Percentiles rank a stretch among this genome's conserved stretches.
Evolutionary conservation across 1,140 invertebrate species (phyloP).

Genomic region (Drosophila saltans): DNA sequence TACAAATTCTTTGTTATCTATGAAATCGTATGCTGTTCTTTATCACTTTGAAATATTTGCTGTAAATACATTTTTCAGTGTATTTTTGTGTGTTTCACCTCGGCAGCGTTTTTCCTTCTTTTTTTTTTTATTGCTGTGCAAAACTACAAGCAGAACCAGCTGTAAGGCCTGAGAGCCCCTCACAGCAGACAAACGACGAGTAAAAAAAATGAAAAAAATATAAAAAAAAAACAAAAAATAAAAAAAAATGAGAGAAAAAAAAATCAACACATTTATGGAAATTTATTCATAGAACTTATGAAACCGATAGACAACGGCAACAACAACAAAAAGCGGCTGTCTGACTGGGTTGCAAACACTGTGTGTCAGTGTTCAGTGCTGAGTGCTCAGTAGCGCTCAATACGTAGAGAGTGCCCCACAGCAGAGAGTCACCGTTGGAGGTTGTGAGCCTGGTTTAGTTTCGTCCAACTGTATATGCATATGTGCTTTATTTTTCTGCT

Average conservation of each 20-base stretch:
- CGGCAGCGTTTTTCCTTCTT: constrained; percentile 18
- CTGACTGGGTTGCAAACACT: constrained; percentile 68
- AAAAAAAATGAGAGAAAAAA: constrained; percentile 45
- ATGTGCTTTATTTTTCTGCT: not conserved
- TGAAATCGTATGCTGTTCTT: too few species aligned
- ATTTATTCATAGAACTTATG: constrained; percentile 83
- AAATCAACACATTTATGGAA: constrained; percentile 82
- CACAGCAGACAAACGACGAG: constrained; percentile 64
- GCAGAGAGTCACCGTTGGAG: constrained; percentile 51
- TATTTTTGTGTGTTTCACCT: constrained; percentile 45
- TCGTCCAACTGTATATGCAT: constrained; percentile 59
- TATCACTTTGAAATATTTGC: too few species aligned
- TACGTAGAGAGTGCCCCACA: not conserved
- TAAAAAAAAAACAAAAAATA: constrained; percentile 35
- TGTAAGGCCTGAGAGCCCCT: constrained; percentile 46
- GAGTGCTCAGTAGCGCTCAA: constrained; percentile 1
- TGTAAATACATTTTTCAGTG: not conserved
- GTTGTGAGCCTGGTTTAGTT: constrained; percentile 79
- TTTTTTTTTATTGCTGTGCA: constrained; percentile 32
- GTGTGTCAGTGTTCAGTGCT: constrained; percentile 28
- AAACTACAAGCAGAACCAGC: constrained; percentile 49
- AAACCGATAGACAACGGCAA: constrained; percentile 75
- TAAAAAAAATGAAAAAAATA: constrained; percentile 40
- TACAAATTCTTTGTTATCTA: too few species aligned
- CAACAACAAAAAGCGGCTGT: constrained; percentile 70